phyloP scores from a whole-genome alignment of 2,797 vertebrate genomes.

The Chelon auratus region DNA sequence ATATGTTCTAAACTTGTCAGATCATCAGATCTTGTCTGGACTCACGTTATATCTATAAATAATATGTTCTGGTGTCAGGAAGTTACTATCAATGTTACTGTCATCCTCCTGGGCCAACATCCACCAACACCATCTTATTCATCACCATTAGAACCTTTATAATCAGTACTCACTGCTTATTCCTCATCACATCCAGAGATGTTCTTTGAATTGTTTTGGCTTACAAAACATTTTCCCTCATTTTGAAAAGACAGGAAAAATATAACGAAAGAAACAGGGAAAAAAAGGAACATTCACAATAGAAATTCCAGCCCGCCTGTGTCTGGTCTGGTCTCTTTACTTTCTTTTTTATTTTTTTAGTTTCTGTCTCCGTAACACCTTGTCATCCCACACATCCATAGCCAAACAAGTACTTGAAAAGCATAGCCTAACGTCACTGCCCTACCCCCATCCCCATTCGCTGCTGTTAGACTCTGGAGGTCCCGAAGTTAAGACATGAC shows the following conservation, averaged over 20 bases:
- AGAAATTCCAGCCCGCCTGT: constrained; percentile 85
- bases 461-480: constrained; percentile 43
- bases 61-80: constrained; percentile 80
- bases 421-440: constrained; percentile 72
- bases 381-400: constrained; percentile 77
- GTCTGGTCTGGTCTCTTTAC: constrained; percentile 59
- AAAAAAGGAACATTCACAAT: constrained; percentile 84
- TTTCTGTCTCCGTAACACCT: constrained; percentile 51
- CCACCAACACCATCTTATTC: constrained; percentile 37
- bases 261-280: constrained; percentile 24
- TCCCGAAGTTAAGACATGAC: constrained; percentile 95
- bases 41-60: constrained; percentile 85
- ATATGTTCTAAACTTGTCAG: constrained; percentile 64
- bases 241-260: constrained; percentile 73
- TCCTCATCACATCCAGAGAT: constrained; percentile 87
- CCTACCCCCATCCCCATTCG: not conserved
- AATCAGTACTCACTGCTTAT: constrained; percentile 67
- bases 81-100: constrained; percentile 30
- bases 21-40: constrained; percentile 38
- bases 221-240: constrained; percentile 84
- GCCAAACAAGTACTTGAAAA: constrained; percentile 84
- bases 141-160: constrained; percentile 3
- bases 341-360: constrained; percentile 47
- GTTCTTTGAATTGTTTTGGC: constrained; percentile 84
- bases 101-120: constrained; percentile 13